phyloP scores from a whole-genome alignment of 2,797 vertebrate species.

The Phataginus tricuspis region DNA sequence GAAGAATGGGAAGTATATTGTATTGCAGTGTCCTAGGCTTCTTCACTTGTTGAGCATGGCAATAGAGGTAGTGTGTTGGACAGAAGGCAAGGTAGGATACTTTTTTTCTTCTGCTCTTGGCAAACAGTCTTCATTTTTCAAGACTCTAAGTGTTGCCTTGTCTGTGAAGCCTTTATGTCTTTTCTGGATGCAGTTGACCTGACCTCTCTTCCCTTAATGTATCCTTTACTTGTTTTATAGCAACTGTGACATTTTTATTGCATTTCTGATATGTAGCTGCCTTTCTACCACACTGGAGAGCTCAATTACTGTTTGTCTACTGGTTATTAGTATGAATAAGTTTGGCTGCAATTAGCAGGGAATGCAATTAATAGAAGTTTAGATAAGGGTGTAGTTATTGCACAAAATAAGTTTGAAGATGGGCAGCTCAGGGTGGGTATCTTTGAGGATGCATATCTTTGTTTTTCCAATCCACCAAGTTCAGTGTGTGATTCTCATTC shows the following conservation, averaged over 20 bases:
- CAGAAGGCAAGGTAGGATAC: background rate
- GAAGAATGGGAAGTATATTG: background rate
- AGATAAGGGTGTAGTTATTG: background rate
- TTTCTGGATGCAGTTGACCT: background rate
- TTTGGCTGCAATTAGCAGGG: constrained; percentile 3
- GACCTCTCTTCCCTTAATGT: background rate
- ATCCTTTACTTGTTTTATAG: background rate
- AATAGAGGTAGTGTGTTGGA: background rate
- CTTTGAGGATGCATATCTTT: constrained; percentile 21
- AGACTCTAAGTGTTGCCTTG: background rate
- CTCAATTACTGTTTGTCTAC: background rate
- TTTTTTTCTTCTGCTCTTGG: constrained; percentile 3
- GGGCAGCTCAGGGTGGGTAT: background rate
- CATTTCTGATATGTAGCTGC: constrained; percentile 40
- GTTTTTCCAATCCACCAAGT: background rate
- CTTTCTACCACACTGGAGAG: background rate
- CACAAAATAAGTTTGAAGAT: background rate
- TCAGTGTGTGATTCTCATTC: constrained; percentile 41
- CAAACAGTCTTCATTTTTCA: constrained; percentile 4
- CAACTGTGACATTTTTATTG: constrained; percentile 36
- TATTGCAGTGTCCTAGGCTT: background rate
- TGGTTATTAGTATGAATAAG: background rate
- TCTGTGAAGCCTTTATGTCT: constrained; percentile 26
- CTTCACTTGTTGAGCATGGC: background rate
- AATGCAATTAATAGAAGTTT: constrained; percentile 29